phyloP scores from a whole-genome alignment of 2,797 vertebrate species.

The Oreonectes daqikongensis region DNA sequence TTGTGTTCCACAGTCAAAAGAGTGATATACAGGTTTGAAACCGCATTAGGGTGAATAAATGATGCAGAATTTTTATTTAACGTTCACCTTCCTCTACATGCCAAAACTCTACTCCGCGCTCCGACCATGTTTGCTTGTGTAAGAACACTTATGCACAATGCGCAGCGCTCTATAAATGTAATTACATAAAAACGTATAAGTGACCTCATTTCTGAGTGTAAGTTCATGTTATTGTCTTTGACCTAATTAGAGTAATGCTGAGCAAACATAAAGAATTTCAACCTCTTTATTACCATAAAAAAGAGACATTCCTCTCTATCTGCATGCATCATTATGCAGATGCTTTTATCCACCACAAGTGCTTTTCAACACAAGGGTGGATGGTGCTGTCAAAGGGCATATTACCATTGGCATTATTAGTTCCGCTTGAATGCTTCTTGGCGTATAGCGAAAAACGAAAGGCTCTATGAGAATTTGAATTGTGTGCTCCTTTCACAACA shows the following conservation, averaged over 20 bases:
- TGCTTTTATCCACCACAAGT: constrained; percentile 2
- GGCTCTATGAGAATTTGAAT: constrained; percentile 15
- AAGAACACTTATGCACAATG: not conserved
- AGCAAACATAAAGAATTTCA: constrained; percentile 5
- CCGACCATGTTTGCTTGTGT: not conserved
- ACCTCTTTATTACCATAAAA: not conserved
- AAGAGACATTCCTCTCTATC: constrained; percentile 10
- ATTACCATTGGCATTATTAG: constrained; percentile 22
- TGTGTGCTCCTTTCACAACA: not conserved
- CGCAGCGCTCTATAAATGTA: not conserved
- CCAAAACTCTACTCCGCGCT: too few species aligned
- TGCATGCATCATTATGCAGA: not conserved
- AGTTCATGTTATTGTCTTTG: not conserved
- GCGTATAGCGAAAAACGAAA: constrained; percentile 8
- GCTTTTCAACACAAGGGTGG: constrained; percentile 14
- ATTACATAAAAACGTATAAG: constrained; percentile 10
- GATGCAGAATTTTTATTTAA: too few species aligned
- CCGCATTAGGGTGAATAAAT: too few species aligned
- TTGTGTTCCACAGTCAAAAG: too few species aligned
- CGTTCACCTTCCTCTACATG: too few species aligned
- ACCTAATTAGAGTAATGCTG: not conserved
- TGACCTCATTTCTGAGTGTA: not conserved
- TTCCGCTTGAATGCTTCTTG: constrained; percentile 14
- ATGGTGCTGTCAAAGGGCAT: not conserved
- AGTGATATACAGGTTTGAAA: too few species aligned